Evolutionary conservation across 2,888 invertebrate species (phyloP).

Genomic region (Sialis lutaria): DNA sequence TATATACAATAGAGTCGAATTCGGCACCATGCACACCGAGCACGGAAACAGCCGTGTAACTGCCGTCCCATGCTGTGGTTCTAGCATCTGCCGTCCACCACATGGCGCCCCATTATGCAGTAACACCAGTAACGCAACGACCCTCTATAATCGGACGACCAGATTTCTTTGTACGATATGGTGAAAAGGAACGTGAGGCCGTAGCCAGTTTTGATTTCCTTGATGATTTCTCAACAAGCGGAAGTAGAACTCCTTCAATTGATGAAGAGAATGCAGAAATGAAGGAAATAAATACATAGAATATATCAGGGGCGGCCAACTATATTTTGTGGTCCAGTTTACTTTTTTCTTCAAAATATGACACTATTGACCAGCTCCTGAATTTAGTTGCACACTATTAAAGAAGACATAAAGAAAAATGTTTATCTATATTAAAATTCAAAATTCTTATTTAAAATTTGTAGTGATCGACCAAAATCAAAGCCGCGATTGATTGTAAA

Average conservation of each 20-base stretch:
- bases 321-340: neutral
- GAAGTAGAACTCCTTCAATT: constrained; percentile 9
- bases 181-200: constrained; percentile 58
- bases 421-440: too few species aligned
- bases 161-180: constrained; percentile 62
- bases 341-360: neutral
- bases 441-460: too few species aligned
- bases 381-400: too few species aligned
- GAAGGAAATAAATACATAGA: neutral
- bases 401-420: too few species aligned
- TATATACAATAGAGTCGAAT: constrained; percentile 12
- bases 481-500: too few species aligned
- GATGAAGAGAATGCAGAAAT: constrained; percentile 8
- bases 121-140: constrained; percentile 25
- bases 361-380: too few species aligned
- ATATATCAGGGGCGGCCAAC: neutral
- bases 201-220: constrained; percentile 68
- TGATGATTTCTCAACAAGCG: constrained; percentile 39
- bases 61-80: constrained; percentile 14
- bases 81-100: constrained; percentile 43
- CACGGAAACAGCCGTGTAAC: constrained; percentile 27
- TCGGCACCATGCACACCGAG: constrained; percentile 28
- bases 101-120: constrained; percentile 30
- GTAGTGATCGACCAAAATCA: too few species aligned
- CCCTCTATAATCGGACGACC: constrained; percentile 60